Conservation (phyloP, 2,888 invertebrate genomes). For the Dimorphilus gyrociliatus region DNA sequence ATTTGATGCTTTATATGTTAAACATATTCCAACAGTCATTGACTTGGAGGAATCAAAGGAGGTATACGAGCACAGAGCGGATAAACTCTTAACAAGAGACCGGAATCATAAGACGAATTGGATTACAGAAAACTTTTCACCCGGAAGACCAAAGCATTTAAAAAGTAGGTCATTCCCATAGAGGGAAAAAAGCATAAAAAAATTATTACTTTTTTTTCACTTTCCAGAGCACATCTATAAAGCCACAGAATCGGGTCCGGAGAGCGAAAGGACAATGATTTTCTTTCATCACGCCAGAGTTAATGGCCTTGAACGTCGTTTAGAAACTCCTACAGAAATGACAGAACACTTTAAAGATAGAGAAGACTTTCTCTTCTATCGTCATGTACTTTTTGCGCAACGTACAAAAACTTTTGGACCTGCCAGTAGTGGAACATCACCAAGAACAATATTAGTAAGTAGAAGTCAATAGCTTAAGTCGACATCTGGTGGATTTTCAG, state of each 20-base stretch:
- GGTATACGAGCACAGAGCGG: conserved; percentile 27
- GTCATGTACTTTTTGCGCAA: conserved; percentile 30
- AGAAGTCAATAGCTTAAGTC: background rate
- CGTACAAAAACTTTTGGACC: conserved; percentile 35
- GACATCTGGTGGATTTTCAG: too few relatives aligned
- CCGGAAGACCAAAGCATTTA: conserved; percentile 26
- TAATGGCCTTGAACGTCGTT: conserved; percentile 48
- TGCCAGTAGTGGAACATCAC: conserved; percentile 14
- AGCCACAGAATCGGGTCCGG: conserved; percentile 27
- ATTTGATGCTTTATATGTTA: background rate
- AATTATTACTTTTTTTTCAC: conserved; percentile 2
- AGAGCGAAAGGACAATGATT: conserved; percentile 43
- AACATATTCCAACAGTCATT: conserved; percentile 17
- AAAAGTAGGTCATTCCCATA: conserved; percentile 27
- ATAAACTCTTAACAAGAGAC: conserved; percentile 27
- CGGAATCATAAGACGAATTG: conserved; percentile 30
- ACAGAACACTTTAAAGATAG: conserved; percentile 31
- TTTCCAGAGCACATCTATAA: conserved; percentile 30
- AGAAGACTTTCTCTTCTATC: conserved; percentile 31
- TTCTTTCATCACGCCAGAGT: conserved; percentile 48
- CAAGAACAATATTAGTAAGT: background rate
- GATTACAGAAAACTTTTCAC: conserved; percentile 29
- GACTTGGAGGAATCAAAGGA: conserved; percentile 28
- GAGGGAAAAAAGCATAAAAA: too few relatives aligned
- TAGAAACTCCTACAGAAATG: conserved; percentile 33